Evolutionary conservation across 2,888 invertebrate species (phyloP).

Genomic region (Protonemura montana): DNA sequence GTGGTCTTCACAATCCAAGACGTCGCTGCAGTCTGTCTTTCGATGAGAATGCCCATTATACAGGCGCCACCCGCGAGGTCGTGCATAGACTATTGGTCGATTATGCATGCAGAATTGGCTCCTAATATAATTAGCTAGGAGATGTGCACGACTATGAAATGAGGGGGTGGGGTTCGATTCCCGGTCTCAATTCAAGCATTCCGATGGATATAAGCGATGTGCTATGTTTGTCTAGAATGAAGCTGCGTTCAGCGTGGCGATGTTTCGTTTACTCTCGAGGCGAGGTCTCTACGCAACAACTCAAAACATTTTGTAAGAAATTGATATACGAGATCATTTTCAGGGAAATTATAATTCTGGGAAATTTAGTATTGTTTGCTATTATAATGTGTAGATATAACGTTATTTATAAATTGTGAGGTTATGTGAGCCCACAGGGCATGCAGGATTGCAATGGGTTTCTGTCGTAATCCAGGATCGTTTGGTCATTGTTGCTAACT

Average conservation of each 20-base stretch:
- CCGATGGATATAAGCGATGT: not conserved
- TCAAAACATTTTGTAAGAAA: not conserved
- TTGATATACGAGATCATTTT: not conserved
- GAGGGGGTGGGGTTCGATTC: slow-evolving; percentile 31
- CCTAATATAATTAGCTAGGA: slow-evolving; percentile 17
- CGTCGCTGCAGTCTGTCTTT: not conserved
- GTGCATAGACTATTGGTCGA: slow-evolving; percentile 19
- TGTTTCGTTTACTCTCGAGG: not conserved
- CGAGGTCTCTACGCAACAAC: not conserved
- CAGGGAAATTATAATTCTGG: not conserved
- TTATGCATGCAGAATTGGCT: slow-evolving; percentile 33
- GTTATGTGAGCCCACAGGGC: too few species aligned
- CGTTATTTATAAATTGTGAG: too few species aligned
- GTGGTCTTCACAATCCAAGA: not conserved
- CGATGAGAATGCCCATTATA: not conserved
- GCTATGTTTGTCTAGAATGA: not conserved
- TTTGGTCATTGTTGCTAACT: too few species aligned
- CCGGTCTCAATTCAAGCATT: not conserved
- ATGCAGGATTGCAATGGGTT: too few species aligned
- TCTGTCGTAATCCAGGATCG: too few species aligned
- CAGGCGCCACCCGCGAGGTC: slow-evolving; percentile 25
- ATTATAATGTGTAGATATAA: not conserved
- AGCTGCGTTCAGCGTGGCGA: too few species aligned
- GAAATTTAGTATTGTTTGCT: not conserved
- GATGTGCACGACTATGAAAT: slow-evolving; percentile 15